Percentiles rank a stretch among this genome's conserved stretches.
Conservation (phyloP, 2,113 vertebrate genomes). For the Bombycilla garrulus region DNA sequence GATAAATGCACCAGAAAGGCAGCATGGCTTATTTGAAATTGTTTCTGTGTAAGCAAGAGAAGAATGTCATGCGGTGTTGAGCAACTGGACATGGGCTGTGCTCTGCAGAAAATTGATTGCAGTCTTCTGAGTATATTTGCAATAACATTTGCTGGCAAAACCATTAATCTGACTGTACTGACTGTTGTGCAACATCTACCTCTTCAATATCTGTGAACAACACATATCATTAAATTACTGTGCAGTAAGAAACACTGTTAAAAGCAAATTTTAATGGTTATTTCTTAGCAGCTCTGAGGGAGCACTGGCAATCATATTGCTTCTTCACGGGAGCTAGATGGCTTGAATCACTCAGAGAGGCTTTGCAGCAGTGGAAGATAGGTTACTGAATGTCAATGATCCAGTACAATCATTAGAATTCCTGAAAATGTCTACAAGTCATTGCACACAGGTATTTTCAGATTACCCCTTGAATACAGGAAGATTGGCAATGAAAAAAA, state of each 20-base stretch:
- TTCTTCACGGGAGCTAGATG: background rate
- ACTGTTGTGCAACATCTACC: background rate
- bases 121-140: background rate
- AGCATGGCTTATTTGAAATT: background rate
- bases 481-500: background rate
- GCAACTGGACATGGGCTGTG: background rate
- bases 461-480: background rate
- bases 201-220: background rate
- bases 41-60: background rate
- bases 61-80: background rate
- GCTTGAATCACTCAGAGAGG: background rate
- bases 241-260: background rate
- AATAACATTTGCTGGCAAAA: background rate
- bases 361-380: background rate
- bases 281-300: background rate
- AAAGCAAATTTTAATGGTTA: conserved; percentile 24
- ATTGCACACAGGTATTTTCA: conserved; percentile 8
- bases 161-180: background rate
- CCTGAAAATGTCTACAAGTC: conserved; percentile 18
- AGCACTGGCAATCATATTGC: background rate
- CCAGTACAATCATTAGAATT: background rate
- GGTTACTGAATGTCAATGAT: conserved; percentile 18
- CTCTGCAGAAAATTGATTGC: background rate
- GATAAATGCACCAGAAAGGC: background rate
- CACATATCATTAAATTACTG: background rate